phyloP scores from a whole-genome alignment of 2,888 invertebrate species.

The Eulithis prunata region DNA sequence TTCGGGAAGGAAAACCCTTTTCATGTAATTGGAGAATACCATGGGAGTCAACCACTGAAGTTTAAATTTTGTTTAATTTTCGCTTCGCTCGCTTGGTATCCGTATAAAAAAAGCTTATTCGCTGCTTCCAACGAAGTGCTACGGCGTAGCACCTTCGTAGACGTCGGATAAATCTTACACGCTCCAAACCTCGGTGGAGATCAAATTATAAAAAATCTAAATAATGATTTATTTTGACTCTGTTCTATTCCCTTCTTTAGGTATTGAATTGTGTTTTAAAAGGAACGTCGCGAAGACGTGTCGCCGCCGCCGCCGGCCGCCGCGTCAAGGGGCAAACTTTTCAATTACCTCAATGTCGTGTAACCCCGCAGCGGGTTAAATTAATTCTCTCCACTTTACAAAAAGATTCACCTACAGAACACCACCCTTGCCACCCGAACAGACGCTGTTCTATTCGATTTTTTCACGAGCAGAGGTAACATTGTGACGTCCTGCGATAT shows the following conservation, averaged over 20 bases:
- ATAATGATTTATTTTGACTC: neutral
- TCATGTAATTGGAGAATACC: slow-evolving; percentile 4
- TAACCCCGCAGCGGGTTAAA: slow-evolving; percentile 85
- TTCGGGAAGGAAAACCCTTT: slow-evolving; percentile 43
- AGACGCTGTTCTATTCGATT: slow-evolving; percentile 70
- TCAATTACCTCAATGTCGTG: slow-evolving; percentile 66
- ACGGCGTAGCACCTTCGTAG: slow-evolving; percentile 8
- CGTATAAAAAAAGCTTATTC: too few relatives aligned
- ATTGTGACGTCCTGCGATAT: slow-evolving; percentile 83
- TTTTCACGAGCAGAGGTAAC: slow-evolving; percentile 65
- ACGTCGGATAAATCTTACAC: too few relatives aligned
- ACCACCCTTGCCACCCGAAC: slow-evolving; percentile 66
- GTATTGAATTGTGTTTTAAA: neutral
- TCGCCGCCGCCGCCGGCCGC: slow-evolving; percentile 37
- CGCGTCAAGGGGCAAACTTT: slow-evolving; percentile 55
- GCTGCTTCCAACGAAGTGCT: neutral
- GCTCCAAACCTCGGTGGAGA: too few relatives aligned
- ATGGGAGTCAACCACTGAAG: neutral
- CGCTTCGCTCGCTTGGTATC: too few relatives aligned
- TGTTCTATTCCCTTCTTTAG: neutral
- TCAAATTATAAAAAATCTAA: too few relatives aligned
- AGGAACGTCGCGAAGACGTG: slow-evolving; percentile 56
- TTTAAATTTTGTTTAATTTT: neutral
- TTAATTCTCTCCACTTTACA: slow-evolving; percentile 84
- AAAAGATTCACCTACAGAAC: slow-evolving; percentile 79